phyloP scores from a whole-genome alignment of 2,888 invertebrate genomes.

The Mellilla xanthometata region DNA sequence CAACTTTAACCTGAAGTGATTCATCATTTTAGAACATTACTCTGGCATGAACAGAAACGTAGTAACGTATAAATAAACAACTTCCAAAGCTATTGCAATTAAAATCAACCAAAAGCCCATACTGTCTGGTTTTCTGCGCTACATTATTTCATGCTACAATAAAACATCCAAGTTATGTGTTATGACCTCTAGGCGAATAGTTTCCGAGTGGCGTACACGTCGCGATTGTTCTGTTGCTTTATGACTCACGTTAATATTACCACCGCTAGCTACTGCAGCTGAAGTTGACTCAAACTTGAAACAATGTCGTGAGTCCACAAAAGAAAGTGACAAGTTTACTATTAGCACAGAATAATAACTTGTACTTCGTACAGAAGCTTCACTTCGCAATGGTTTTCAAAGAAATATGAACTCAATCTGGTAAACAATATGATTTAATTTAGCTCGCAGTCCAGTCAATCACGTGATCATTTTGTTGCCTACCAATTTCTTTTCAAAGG shows the following conservation, averaged over 20 bases:
- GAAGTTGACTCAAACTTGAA: constrained; percentile 28
- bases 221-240: constrained; percentile 44
- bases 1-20: no score
- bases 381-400: no score
- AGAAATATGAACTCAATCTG: no score
- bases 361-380: no score
- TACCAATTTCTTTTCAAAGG: no score
- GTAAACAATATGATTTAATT: not conserved
- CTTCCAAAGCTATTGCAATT: no score
- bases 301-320: constrained; percentile 32
- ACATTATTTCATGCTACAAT: constrained; percentile 46
- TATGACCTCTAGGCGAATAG: constrained; percentile 53
- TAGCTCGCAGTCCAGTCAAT: no score
- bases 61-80: no score
- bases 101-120: not conserved
- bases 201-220: constrained; percentile 48
- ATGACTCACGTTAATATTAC: constrained; percentile 48
- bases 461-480: no score
- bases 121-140: constrained; percentile 3
- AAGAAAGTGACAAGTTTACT: constrained; percentile 34
- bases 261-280: constrained; percentile 27
- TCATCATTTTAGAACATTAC: no score
- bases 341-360: no score
- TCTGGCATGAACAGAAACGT: no score
- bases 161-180: constrained; percentile 54